Base-by-base conservation (phyloP, 2,888 invertebrate species). In the Zygothrica quintamaculata region DNA sequence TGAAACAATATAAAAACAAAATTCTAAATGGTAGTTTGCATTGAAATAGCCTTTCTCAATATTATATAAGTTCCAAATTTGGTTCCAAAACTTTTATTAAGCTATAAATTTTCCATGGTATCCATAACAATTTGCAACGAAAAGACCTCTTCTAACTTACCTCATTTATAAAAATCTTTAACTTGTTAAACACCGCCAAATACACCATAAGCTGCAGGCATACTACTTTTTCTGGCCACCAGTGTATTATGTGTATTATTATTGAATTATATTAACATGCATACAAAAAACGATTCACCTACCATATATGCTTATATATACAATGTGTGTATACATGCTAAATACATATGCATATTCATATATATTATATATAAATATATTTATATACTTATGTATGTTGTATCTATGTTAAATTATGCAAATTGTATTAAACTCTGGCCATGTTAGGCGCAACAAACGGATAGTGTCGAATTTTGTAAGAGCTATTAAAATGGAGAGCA, bases 381-480 rank as follows among this genome's bases (percentile, higher is more conserved):
- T 12, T 39, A 48, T 39, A 29, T 29, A 29, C 51, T 57, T 69
- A 52, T n/a, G n/a, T n/a, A n/a, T n/a, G 55, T 62, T 53, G 51
- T 70, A 74, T 77, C 70, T 76, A 74, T 73, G 73, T 56, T 51
- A 76, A 66, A 48, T 50, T 51, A 79, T 79, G 74, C 80, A 79
- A 74, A 76, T 75, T 40, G 37, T 50, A 51, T 67, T 58, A 52
- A 34, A 43, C 33, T 16, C 33, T 48, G 56, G 61, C 43, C 36
- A 52, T 22, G 57, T 57, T 72, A 55, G 74, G 59, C 36, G 44
- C 42, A 44, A 48, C 26, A 34, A 46, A 44, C 42, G 44, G 53
- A 58, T 56, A 74, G 81, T 69, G 77, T 77, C 78, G 88, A 88
- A 78, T 77, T 78, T 78, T 22, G 46, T 12, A 50, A 43, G 39